Percentiles rank a stretch among this genome's conserved stretches.
phyloP scores from a whole-genome alignment of 2,113 vertebrate species.

The Fulmarus glacialis region DNA sequence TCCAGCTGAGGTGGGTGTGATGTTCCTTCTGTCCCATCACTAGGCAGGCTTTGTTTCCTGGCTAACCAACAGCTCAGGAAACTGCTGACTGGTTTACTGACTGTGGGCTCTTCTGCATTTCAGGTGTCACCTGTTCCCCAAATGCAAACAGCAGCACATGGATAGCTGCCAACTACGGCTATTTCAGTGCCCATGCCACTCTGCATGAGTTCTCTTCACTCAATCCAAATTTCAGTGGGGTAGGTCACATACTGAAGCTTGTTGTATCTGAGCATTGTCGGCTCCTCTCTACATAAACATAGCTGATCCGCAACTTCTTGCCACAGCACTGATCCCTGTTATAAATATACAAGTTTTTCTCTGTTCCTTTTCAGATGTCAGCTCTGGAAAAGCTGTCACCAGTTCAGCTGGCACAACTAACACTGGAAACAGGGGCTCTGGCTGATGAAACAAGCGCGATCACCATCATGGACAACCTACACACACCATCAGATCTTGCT shows the following conservation, averaged over 20 bases:
- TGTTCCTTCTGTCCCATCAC: not conserved
- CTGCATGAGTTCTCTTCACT: not conserved
- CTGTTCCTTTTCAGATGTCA: not conserved
- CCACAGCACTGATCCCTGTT: not conserved
- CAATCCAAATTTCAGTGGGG: not conserved
- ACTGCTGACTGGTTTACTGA: not conserved
- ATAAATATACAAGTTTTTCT: not conserved
- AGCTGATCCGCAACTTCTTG: not conserved
- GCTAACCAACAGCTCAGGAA: not conserved
- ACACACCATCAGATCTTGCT: not conserved
- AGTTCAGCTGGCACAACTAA: not conserved
- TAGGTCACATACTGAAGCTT: not conserved
- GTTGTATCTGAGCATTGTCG: not conserved
- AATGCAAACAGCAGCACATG: not conserved
- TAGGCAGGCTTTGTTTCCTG: not conserved
- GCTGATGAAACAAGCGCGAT: not conserved
- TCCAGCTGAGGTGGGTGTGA: not conserved
- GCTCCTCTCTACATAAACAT: not conserved
- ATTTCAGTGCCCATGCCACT: not conserved
- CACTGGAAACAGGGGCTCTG: not conserved
- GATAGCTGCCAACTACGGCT: not conserved
- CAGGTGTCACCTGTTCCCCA: constrained; percentile 9
- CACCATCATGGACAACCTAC: not conserved
- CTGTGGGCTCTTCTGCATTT: not conserved
- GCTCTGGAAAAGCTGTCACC: not conserved